A percentile compares a stretch with the other conserved stretches of the same genome.
These are phyloP conservation scores for Steatornis caripensis DNA, from an alignment of 2,113 vertebrate species.

Conservation along the genomic window DNA sequence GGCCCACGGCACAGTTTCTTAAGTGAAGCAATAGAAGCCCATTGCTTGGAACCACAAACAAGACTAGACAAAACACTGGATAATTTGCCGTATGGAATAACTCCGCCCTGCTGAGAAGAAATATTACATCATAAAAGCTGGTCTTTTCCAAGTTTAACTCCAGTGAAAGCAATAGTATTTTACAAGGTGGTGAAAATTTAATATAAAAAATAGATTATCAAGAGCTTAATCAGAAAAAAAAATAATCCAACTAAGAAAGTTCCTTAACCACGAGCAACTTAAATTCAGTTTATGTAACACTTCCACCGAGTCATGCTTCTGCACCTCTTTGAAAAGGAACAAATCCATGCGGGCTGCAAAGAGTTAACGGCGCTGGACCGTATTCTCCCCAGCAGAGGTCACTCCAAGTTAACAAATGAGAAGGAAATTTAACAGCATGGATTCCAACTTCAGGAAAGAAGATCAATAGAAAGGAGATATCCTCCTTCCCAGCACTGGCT, in stretches of 20 bases:
- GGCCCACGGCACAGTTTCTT: neutral
- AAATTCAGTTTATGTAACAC: neutral
- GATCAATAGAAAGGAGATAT: neutral
- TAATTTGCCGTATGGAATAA: neutral
- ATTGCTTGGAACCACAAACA: neutral
- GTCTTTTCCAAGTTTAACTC: neutral
- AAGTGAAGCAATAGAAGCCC: neutral
- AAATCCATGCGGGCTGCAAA: neutral
- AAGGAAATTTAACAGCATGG: neutral
- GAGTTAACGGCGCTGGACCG: neutral
- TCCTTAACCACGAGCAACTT: neutral
- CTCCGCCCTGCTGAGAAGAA: neutral
- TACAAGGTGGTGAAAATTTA: neutral
- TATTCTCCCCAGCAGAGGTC: conserved; percentile 58
- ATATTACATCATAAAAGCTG: neutral
- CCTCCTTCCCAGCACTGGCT: neutral
- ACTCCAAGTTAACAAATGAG: neutral
- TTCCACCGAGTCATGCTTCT: neutral
- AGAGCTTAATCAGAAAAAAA: neutral
- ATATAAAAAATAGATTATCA: neutral
- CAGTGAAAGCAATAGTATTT: neutral
- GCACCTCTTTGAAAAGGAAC: neutral
- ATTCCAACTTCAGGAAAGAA: neutral
- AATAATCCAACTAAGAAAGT: neutral
- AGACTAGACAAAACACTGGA: conserved; percentile 23